Evolutionary conservation across 92 coral and sea anemone species (phyloP).

Genomic region (Actinernus sp.): DNA sequence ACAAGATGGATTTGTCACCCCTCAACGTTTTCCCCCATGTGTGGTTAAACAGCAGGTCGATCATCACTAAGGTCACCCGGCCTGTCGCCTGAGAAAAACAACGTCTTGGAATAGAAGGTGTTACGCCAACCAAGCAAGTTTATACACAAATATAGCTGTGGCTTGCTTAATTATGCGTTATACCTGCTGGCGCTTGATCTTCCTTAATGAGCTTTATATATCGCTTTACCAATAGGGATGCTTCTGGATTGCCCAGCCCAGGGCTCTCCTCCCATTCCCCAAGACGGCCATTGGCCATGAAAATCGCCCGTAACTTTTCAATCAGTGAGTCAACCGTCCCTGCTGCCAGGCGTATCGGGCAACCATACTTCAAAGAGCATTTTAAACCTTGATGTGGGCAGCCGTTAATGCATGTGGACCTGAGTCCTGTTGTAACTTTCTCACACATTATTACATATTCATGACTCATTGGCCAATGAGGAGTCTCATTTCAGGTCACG

Average conservation of each 20-base stretch:
- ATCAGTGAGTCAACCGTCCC: too few relatives aligned
- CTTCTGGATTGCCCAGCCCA: conserved; percentile 17
- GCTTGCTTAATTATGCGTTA: conserved; percentile 30
- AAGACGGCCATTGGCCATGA: too few relatives aligned
- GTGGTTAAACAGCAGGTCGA: conserved; percentile 26
- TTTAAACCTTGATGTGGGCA: conserved; percentile 1
- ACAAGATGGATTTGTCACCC: not conserved
- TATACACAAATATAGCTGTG: conserved; percentile 19
- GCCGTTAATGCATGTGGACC: too few relatives aligned
- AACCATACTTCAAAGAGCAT: not conserved
- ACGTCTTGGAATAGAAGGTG: conserved; percentile 19
- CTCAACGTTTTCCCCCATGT: too few relatives aligned
- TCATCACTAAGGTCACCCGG: conserved; percentile 31
- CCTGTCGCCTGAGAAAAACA: conserved; percentile 32
- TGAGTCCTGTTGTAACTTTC: too few relatives aligned
- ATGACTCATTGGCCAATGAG: too few relatives aligned
- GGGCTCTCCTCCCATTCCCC: conserved; percentile 5
- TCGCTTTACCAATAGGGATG: not conserved
- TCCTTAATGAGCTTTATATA: conserved; percentile 18
- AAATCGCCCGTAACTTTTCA: too few relatives aligned
- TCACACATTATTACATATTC: too few relatives aligned
- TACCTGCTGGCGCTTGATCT: conserved; percentile 35
- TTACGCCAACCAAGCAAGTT: conserved; percentile 6
- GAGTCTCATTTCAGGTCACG: too few relatives aligned
- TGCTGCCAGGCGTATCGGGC: too few relatives aligned